phyloP scores from a whole-genome alignment of 1,140 invertebrate species.

The Wiebesia pumilae region DNA sequence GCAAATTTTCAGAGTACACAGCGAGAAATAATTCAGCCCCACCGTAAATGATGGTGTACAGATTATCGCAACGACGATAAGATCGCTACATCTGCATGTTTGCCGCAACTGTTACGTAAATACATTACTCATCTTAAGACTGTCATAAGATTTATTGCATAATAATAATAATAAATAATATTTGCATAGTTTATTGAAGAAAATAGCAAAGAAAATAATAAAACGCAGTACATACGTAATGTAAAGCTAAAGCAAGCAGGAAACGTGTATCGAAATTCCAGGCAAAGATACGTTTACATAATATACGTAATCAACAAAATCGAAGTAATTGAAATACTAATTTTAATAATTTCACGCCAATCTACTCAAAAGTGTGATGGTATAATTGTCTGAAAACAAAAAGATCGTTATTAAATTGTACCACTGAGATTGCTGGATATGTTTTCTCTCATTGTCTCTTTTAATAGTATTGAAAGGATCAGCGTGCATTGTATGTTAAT shows the following conservation, averaged over 20 bases:
- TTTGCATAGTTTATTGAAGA: not conserved
- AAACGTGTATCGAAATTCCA: not conserved
- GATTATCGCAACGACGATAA: conserved; percentile 7
- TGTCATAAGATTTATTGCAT: not conserved
- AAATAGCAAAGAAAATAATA: not conserved
- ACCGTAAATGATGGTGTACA: not conserved
- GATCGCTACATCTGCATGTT: not conserved
- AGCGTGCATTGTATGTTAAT: not conserved
- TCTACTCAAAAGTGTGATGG: not conserved
- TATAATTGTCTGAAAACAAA: not conserved
- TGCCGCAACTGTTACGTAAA: not conserved
- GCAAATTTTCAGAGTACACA: not conserved
- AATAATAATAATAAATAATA: conserved; percentile 14
- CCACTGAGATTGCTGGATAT: not conserved
- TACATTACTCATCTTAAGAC: conserved; percentile 4
- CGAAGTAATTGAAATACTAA: not conserved
- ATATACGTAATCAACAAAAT: not conserved
- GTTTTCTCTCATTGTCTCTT: not conserved
- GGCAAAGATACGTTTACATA: not conserved
- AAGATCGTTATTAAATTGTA: not conserved
- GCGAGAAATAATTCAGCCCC: not conserved
- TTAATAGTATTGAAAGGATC: not conserved
- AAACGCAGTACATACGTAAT: not conserved
- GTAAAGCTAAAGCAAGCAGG: not conserved
- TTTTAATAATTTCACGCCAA: not conserved